Percentiles rank a stretch among this genome's conserved stretches.
These are phyloP conservation scores for Thaleichthys pacificus DNA, from an alignment of 2,797 vertebrate genomes.

Conservation along the genomic window DNA sequence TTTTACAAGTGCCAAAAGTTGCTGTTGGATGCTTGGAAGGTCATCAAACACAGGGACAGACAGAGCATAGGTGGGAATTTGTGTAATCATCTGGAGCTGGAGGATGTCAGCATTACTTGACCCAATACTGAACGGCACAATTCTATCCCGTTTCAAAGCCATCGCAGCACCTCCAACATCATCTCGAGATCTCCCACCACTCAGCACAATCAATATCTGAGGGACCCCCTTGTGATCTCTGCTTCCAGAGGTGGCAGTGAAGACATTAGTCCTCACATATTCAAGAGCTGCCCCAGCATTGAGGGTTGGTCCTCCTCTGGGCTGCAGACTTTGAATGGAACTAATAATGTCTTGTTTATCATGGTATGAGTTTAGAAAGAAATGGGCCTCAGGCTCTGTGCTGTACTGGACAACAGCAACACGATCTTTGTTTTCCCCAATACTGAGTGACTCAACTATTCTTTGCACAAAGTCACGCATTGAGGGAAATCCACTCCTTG, in stretches of 20 bases:
- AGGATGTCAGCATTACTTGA: slow-evolving; percentile 69
- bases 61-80: slow-evolving; percentile 72
- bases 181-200: slow-evolving; percentile 70
- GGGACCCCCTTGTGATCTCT: slow-evolving; percentile 67
- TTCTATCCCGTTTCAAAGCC: slow-evolving; percentile 58
- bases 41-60: slow-evolving; percentile 65
- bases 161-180: slow-evolving; percentile 56
- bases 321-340: slow-evolving; percentile 71
- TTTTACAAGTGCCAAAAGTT: slow-evolving; percentile 73
- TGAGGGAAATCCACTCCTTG: slow-evolving; percentile 67
- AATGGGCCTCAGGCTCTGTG: slow-evolving; percentile 76
- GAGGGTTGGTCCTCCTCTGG: slow-evolving; percentile 76
- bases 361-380: slow-evolving; percentile 80
- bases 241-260: slow-evolving; percentile 64
- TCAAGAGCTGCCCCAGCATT: slow-evolving; percentile 83
- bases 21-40: slow-evolving; percentile 60
- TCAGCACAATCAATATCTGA: slow-evolving; percentile 73
- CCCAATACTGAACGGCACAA: slow-evolving; percentile 69
- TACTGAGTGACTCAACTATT: slow-evolving; percentile 76
- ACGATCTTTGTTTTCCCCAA: slow-evolving; percentile 81
- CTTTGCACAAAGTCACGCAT: slow-evolving; percentile 78
- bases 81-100: slow-evolving; percentile 74
- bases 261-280: slow-evolving; percentile 74
- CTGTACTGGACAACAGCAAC: slow-evolving; percentile 89
- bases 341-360: slow-evolving; percentile 79